Conservation (phyloP, 2,888 invertebrate species). For the Chaetogeoica ovagalla region DNA sequence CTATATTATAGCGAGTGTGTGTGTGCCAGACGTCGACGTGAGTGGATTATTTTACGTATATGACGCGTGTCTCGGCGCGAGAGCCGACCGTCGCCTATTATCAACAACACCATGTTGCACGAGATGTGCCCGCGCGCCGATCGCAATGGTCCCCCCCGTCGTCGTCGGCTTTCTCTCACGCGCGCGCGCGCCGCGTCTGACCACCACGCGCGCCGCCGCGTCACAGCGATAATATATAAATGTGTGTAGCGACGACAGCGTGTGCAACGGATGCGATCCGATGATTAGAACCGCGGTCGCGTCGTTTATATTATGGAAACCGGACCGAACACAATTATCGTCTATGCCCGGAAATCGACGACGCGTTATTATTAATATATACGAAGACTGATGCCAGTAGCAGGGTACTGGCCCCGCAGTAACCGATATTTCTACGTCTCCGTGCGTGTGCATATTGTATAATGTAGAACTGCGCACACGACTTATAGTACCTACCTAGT, state of each 20-base stretch:
- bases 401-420: no score
- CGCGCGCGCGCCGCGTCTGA: neutral
- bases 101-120: slow-evolving; percentile 34
- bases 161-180: slow-evolving; percentile 39
- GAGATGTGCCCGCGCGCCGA: neutral
- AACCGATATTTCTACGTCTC: neutral
- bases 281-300: neutral
- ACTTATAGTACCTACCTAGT: no score
- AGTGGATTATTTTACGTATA: slow-evolving; percentile 11
- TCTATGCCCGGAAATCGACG: slow-evolving; percentile 8
- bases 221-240: no score
- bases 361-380: neutral
- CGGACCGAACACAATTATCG: slow-evolving; percentile 21
- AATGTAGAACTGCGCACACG: neutral
- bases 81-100: neutral
- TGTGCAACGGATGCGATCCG: no score
- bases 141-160: neutral
- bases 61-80: slow-evolving; percentile 8
- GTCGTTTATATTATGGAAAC: slow-evolving; percentile 37
- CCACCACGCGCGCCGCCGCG: neutral
- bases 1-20: neutral
- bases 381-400: neutral
- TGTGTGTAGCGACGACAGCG: no score
- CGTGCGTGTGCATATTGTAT: neutral
- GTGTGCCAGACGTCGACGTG: neutral